phyloP scores from a whole-genome alignment of 2,888 invertebrate genomes.

The Leptinotarsa peninsularis region DNA sequence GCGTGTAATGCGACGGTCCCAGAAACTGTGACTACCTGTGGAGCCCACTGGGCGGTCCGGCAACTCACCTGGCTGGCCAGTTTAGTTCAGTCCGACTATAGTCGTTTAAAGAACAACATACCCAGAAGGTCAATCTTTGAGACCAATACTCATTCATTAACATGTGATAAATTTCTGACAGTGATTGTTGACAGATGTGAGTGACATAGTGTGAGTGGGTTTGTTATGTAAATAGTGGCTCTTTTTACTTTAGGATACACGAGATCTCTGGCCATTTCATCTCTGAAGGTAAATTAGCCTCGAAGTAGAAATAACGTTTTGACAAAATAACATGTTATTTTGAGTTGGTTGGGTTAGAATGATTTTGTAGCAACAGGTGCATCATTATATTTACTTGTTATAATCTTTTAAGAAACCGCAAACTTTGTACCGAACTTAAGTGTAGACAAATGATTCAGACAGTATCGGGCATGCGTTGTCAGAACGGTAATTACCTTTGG shows the following conservation, averaged over 20 bases:
- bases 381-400: neutral
- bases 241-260: slow-evolving; percentile 48
- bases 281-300: slow-evolving; percentile 44
- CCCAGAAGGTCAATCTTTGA: slow-evolving; percentile 57
- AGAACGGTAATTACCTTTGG: neutral
- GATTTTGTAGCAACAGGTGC: slow-evolving; percentile 1
- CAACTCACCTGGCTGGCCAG: slow-evolving; percentile 61
- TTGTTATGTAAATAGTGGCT: slow-evolving; percentile 48
- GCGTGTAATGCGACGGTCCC: slow-evolving; percentile 59
- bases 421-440: neutral
- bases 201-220: slow-evolving; percentile 48
- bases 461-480: neutral
- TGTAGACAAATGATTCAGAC: neutral
- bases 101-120: slow-evolving; percentile 57
- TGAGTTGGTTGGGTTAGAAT: slow-evolving; percentile 3
- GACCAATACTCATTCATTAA: slow-evolving; percentile 52
- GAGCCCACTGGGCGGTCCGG: slow-evolving; percentile 62
- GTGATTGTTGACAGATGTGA: slow-evolving; percentile 50
- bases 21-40: slow-evolving; percentile 63
- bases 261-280: slow-evolving; percentile 34
- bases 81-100: slow-evolving; percentile 63
- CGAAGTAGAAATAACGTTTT: slow-evolving; percentile 40
- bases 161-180: slow-evolving; percentile 52
- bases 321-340: slow-evolving; percentile 7
- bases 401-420: neutral